A percentile compares a stretch with the other conserved stretches of the same genome.
Conservation (phyloP, 2,888 invertebrate species). For the Syritta pipiens region DNA sequence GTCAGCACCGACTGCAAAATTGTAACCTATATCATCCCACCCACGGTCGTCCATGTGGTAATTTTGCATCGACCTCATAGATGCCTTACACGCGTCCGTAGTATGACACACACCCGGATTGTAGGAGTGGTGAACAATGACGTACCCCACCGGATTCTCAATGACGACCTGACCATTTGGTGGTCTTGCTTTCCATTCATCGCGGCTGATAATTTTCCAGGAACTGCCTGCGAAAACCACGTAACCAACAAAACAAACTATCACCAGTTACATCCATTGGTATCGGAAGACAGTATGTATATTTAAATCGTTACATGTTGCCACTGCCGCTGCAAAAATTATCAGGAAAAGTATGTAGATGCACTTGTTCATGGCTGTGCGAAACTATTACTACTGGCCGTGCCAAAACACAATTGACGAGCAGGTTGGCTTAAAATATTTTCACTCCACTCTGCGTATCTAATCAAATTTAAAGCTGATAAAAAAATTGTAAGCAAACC, state of each 20-base stretch:
- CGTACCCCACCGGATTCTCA: constrained; percentile 81
- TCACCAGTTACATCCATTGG: constrained; percentile 40
- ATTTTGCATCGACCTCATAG: constrained; percentile 83
- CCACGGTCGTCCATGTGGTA: constrained; percentile 81
- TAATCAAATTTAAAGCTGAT: constrained; percentile 50
- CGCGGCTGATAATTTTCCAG: constrained; percentile 76
- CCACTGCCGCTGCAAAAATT: constrained; percentile 25
- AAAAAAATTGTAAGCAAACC: background rate
- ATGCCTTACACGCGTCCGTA: constrained; percentile 79
- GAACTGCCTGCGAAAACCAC: constrained; percentile 41
- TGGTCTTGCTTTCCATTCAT: constrained; percentile 81
- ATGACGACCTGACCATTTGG: constrained; percentile 77
- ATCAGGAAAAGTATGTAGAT: constrained; percentile 29
- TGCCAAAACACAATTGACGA: background rate
- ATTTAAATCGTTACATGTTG: constrained; percentile 55
- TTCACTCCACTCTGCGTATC: constrained; percentile 42
- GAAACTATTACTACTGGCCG: constrained; percentile 48
- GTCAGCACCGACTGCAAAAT: constrained; percentile 85
- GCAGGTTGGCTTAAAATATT: background rate
- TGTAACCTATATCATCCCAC: constrained; percentile 85
- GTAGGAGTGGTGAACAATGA: constrained; percentile 85
- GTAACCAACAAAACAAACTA: constrained; percentile 63
- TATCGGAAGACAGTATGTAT: constrained; percentile 15
- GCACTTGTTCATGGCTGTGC: constrained; percentile 60
- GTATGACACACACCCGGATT: constrained; percentile 81